phyloP scores from a whole-genome alignment of 2,797 vertebrate species.

The Propithecus deckenii region DNA sequence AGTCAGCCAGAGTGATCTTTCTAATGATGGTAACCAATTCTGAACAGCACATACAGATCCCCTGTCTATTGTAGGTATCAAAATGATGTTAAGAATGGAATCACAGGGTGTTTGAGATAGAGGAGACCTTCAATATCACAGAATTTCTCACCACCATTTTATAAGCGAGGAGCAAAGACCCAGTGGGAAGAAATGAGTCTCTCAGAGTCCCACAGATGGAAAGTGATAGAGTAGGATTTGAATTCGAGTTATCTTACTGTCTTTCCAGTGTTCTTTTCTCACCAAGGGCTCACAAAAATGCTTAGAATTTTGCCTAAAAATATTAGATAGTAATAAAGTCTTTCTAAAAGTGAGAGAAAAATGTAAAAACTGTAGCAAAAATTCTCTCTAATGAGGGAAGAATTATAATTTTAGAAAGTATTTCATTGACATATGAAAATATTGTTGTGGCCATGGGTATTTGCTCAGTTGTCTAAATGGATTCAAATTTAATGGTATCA shows the following conservation, averaged over 20 bases:
- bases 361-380: not conserved
- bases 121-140: not conserved
- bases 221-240: not conserved
- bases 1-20: not conserved
- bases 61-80: not conserved
- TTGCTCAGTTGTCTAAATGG: not conserved
- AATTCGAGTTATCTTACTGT: not conserved
- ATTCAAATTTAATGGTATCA: not conserved
- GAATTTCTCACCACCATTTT: not conserved
- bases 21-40: not conserved
- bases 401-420: not conserved
- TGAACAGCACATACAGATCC: not conserved
- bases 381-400: not conserved
- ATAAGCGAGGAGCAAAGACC: not conserved
- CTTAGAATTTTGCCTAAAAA: not conserved
- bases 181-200: not conserved
- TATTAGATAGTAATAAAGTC: not conserved
- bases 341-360: not conserved
- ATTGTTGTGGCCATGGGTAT: not conserved
- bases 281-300: not conserved
- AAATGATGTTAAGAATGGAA: not conserved
- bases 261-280: not conserved
- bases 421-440: not conserved
- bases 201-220: not conserved
- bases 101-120: not conserved